Evolutionary conservation across 2,888 invertebrate genomes (phyloP).

Genomic region (Reticulitermes lucifugus): DNA sequence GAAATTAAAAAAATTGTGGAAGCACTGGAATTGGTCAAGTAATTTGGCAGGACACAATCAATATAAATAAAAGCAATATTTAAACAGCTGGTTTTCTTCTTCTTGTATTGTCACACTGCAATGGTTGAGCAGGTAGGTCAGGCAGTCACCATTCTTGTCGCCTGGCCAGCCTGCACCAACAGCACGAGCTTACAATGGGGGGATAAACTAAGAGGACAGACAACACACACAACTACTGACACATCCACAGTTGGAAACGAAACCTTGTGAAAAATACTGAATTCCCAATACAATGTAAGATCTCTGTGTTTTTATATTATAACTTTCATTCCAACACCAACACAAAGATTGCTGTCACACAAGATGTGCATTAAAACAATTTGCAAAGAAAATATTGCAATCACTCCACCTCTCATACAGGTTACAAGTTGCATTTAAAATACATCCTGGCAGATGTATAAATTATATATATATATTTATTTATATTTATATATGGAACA

Average conservation of each 20-base stretch:
- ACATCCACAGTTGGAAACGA: slow-evolving; percentile 51
- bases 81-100: slow-evolving; percentile 24
- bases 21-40: no score
- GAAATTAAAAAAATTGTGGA: no score
- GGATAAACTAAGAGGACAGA: slow-evolving; percentile 51
- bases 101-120: slow-evolving; percentile 53
- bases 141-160: background rate
- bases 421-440: slow-evolving; percentile 24
- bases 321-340: slow-evolving; percentile 54
- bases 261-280: slow-evolving; percentile 53
- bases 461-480: slow-evolving; percentile 43
- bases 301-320: slow-evolving; percentile 48
- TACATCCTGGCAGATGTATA: slow-evolving; percentile 33
- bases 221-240: slow-evolving; percentile 54
- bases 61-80: background rate
- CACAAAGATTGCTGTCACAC: slow-evolving; percentile 52
- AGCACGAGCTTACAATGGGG: slow-evolving; percentile 51
- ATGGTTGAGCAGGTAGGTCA: slow-evolving; percentile 39
- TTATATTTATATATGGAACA: slow-evolving; percentile 48
- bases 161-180: slow-evolving; percentile 36
- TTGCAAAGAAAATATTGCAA: slow-evolving; percentile 50
- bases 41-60: background rate
- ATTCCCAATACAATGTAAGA: slow-evolving; percentile 46
- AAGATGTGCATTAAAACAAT: slow-evolving; percentile 53
- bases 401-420: slow-evolving; percentile 44